A percentile compares a stretch with the other conserved stretches of the same genome.
Evolutionary conservation across 2,888 invertebrate species (phyloP).

Genomic region (Automeris io): DNA sequence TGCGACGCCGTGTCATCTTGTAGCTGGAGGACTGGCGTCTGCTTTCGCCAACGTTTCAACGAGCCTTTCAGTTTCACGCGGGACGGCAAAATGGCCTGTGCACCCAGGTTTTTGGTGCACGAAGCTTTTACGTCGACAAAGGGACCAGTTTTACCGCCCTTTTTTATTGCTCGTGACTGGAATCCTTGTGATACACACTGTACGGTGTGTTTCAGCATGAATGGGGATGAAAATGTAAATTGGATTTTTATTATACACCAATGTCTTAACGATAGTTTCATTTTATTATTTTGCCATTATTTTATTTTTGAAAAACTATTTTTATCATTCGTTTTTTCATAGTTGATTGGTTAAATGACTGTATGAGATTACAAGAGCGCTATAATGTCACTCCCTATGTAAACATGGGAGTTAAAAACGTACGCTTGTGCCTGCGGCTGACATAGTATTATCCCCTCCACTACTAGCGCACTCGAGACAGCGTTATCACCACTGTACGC

Average conservation of each 20-base stretch:
- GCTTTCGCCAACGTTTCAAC: conserved; percentile 21
- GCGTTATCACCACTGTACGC: too few species aligned
- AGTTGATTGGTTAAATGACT: too few species aligned
- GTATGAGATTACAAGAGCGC: too few species aligned
- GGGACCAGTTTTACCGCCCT: not conserved
- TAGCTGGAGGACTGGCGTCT: conserved; percentile 17
- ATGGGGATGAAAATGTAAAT: not conserved
- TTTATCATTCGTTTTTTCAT: too few species aligned
- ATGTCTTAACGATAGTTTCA: not conserved
- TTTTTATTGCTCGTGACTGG: not conserved
- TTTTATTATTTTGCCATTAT: not conserved
- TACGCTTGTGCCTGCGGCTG: too few species aligned
- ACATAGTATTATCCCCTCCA: too few species aligned
- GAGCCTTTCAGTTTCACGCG: conserved; percentile 25
- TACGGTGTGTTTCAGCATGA: not conserved
- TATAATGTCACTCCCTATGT: too few species aligned
- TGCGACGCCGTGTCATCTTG: conserved; percentile 38
- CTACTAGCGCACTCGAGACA: too few species aligned
- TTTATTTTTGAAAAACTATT: too few species aligned
- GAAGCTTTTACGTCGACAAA: not conserved
- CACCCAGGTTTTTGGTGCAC: conserved; percentile 20
- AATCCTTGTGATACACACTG: not conserved
- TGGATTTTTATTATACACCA: not conserved
- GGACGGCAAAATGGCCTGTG: conserved; percentile 22
- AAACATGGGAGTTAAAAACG: too few species aligned